Conservation (phyloP, 2,888 invertebrate species). For the Agonopterix arenella region DNA sequence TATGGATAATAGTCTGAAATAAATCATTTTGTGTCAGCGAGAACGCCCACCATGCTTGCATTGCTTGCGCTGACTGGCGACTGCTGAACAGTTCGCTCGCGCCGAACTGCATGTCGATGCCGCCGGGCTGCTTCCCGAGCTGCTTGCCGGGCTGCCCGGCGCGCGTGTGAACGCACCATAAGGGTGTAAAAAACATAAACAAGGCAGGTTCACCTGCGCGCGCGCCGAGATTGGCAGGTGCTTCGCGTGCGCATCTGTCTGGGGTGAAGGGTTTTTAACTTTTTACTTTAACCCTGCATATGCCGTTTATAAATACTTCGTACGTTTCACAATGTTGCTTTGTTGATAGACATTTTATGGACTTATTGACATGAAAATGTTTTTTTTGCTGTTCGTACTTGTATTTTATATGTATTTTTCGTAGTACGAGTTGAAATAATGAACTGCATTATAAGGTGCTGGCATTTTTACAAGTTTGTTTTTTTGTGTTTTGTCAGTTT, state of each 20-base stretch:
- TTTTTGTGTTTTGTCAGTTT: no score
- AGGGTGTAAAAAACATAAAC: conserved; percentile 57
- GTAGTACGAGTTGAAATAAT: background rate
- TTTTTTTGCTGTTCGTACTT: background rate
- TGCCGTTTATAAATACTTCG: conserved; percentile 11
- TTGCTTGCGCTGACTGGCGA: no score
- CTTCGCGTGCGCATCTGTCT: conserved; percentile 50
- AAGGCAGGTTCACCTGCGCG: conserved; percentile 53
- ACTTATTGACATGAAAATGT: background rate
- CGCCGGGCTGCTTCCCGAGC: no score
- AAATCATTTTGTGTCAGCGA: no score
- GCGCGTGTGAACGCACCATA: no score
- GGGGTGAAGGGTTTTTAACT: conserved; percentile 3
- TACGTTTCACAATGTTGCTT: background rate
- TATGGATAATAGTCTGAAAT: no score
- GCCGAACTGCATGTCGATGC: no score
- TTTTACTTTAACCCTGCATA: conserved; percentile 11
- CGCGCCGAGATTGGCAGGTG: conserved; percentile 71
- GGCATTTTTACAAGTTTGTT: no score
- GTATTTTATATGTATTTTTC: background rate
- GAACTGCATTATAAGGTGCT: background rate
- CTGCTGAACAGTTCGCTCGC: no score
- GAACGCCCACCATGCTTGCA: no score
- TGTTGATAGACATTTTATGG: background rate
- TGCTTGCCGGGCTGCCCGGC: background rate